These are phyloP conservation scores for Rhipidura dahli DNA, from an alignment of 2,113 vertebrate species.

Conservation along the genomic window DNA sequence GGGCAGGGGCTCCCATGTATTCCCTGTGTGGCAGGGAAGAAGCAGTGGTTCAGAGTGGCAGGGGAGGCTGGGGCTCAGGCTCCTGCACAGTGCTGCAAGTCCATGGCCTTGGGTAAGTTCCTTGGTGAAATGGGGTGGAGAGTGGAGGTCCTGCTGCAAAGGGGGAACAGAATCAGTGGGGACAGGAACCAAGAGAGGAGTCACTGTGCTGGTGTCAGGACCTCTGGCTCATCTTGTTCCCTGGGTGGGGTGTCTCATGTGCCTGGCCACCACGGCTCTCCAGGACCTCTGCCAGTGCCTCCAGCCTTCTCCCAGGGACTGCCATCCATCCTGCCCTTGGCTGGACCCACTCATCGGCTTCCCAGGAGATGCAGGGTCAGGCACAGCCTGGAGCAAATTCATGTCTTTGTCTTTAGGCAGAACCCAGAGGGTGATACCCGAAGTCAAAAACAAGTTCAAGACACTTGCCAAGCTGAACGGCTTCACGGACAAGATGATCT, in stretches of 20 bases:
- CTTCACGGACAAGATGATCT: background rate
- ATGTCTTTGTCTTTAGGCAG: background rate
- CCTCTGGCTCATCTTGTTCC: background rate
- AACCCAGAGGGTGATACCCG: background rate
- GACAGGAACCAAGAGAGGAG: background rate
- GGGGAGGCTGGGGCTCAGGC: background rate
- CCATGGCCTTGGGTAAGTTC: background rate
- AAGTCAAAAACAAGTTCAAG: background rate
- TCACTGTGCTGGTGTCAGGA: background rate
- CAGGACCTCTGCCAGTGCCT: background rate
- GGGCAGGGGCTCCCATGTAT: background rate
- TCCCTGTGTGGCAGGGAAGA: background rate
- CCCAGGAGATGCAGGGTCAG: background rate
- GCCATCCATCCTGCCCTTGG: rapidly evolving
- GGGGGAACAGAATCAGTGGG: background rate
- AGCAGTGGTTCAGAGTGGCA: background rate
- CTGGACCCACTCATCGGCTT: background rate
- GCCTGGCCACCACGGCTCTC: background rate
- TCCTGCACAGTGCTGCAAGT: background rate
- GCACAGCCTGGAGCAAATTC: background rate
- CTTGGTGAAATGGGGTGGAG: background rate
- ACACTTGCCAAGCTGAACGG: background rate
- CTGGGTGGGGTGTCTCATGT: background rate
- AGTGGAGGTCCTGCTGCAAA: background rate
- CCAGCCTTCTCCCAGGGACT: background rate